Evolutionary conservation across 2,797 vertebrate species (phyloP).

Genomic region (Taeniopygia guttata): DNA sequence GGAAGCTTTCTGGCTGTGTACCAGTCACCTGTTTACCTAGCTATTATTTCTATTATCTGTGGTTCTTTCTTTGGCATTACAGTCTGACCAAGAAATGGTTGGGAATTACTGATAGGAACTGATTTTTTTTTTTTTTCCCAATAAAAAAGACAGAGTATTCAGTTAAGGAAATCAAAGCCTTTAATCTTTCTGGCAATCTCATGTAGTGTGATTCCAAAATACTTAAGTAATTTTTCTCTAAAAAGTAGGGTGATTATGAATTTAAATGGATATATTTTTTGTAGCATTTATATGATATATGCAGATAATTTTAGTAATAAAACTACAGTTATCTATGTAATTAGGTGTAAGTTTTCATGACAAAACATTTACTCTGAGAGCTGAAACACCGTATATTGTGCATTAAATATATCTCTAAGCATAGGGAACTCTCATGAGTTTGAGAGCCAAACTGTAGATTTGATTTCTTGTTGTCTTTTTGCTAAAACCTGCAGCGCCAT

Average conservation of each 20-base stretch:
- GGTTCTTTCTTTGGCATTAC: slow-evolving; percentile 2
- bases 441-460: not conserved
- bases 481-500: not conserved
- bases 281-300: not conserved
- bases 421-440: not conserved
- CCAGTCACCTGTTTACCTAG: not conserved
- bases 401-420: not conserved
- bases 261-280: not conserved
- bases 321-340: not conserved
- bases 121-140: not conserved
- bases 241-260: not conserved
- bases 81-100: not conserved
- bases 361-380: not conserved
- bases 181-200: not conserved
- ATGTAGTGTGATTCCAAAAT: not conserved
- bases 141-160: not conserved
- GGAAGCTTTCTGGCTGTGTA: not conserved
- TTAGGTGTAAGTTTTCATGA: not conserved
- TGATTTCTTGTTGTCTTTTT: not conserved
- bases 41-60: slow-evolving; percentile 6
- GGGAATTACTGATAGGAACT: not conserved
- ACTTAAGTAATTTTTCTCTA: not conserved
- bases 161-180: not conserved
- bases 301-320: not conserved
- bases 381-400: not conserved